A percentile compares a stretch with the other conserved stretches of the same genome.
Evolutionary conservation across 2,113 vertebrate species (phyloP).

Genomic region (Cyprinodon brontotheroides): DNA sequence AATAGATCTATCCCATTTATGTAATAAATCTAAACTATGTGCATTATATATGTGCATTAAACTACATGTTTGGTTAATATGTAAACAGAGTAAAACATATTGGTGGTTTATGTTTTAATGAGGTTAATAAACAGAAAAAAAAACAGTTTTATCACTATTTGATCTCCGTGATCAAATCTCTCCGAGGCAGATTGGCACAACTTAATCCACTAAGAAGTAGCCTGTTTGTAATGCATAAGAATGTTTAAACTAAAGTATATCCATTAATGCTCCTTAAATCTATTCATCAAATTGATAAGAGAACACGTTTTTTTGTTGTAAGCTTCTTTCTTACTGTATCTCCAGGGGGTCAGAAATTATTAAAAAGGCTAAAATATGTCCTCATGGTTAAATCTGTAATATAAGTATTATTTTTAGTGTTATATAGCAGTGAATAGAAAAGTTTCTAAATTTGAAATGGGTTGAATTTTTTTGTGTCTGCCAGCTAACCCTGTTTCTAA

Average conservation of each 20-base stretch:
- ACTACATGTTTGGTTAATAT: no score
- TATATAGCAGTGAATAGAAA: constrained; percentile 62
- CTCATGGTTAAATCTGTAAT: constrained; percentile 27
- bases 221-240: background rate
- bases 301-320: background rate
- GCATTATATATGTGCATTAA: no score
- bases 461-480: constrained; percentile 67
- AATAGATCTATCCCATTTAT: no score
- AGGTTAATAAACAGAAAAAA: no score
- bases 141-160: no score
- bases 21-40: no score
- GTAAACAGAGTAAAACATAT: no score
- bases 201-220: no score
- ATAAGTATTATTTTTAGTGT: constrained; percentile 38
- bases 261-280: background rate
- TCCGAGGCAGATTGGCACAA: no score
- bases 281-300: background rate
- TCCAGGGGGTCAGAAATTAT: constrained; percentile 1
- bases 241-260: background rate
- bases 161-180: no score
- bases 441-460: constrained; percentile 75
- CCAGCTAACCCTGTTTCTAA: constrained; percentile 63
- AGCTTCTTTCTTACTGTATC: constrained; percentile 4
- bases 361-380: background rate
- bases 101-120: no score